phyloP scores from a whole-genome alignment of 2,888 invertebrate species.

The Drosophila acutilabella region DNA sequence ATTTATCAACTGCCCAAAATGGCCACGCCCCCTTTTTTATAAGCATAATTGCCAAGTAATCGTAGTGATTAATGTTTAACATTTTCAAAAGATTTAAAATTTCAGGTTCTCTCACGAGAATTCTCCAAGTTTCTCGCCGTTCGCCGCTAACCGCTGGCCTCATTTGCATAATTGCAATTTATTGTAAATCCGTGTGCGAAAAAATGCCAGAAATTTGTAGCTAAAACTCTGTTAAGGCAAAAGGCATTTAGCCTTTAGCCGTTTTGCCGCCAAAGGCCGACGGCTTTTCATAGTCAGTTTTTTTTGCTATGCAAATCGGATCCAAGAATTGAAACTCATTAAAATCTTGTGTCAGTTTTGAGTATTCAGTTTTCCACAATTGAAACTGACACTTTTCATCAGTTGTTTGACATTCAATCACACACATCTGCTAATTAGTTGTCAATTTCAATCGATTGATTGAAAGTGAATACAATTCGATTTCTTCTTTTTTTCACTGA shows the following conservation, averaged over 20 bases:
- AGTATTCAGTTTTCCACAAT: conserved; percentile 27
- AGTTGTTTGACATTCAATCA: conserved; percentile 42
- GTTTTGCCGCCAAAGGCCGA: conserved; percentile 58
- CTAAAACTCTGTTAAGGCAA: conserved; percentile 55
- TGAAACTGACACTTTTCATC: conserved; percentile 54
- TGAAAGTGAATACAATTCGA: conserved; percentile 1
- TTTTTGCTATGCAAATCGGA: conserved; percentile 36
- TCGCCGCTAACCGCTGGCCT: conserved; percentile 12
- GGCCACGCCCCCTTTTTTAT: conserved; percentile 69
- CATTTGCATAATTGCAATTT: conserved; percentile 80
- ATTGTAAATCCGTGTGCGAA: conserved; percentile 73
- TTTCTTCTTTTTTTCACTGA: not conserved
- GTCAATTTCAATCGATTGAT: conserved; percentile 19
- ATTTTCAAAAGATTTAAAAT: conserved; percentile 38
- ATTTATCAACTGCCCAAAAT: conserved; percentile 63
- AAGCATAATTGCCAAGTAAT: conserved; percentile 68
- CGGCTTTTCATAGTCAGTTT: conserved; percentile 62
- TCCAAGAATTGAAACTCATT: conserved; percentile 49
- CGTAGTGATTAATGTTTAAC: conserved; percentile 66
- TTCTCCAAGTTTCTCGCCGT: conserved; percentile 21
- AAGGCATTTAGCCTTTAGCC: conserved; percentile 14
- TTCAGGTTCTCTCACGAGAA: conserved; percentile 26
- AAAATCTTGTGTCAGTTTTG: conserved; percentile 28
- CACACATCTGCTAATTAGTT: conserved; percentile 27
- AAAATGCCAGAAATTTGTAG: conserved; percentile 71